A percentile compares a stretch with the other conserved stretches of the same genome.
phyloP scores from a whole-genome alignment of 2,797 vertebrate species.

The Phoeniculus purpureus region DNA sequence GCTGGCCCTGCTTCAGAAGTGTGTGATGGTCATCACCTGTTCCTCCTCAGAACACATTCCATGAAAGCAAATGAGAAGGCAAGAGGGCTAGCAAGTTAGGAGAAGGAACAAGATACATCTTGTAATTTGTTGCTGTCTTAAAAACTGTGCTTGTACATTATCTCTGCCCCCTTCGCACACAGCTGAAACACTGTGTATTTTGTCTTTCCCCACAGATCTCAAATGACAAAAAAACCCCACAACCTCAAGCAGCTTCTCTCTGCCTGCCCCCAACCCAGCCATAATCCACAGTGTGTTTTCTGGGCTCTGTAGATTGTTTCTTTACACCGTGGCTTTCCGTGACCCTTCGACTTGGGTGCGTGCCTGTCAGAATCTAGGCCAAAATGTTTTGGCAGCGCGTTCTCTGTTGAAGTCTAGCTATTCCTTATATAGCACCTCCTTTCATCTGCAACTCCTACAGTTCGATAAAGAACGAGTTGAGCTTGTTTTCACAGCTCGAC shows the following conservation, averaged over 20 bases:
- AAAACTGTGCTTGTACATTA: not conserved
- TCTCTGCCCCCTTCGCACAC: not conserved
- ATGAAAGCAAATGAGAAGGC: not conserved
- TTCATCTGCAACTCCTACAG: slow-evolving; percentile 63
- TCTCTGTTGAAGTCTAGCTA: slow-evolving; percentile 56
- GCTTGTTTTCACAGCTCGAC: slow-evolving; percentile 56
- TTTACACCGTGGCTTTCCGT: slow-evolving; percentile 39
- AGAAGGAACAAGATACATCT: slow-evolving; percentile 25
- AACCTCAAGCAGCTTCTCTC: not conserved
- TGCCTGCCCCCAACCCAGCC: not conserved
- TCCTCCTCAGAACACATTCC: not conserved
- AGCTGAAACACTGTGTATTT: not conserved
- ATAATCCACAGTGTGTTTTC: slow-evolving; percentile 20
- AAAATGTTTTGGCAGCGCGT: slow-evolving; percentile 62
- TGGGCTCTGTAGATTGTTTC: slow-evolving; percentile 35
- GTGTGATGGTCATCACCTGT: not conserved
- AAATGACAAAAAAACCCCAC: not conserved
- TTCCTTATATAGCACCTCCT: slow-evolving; percentile 67
- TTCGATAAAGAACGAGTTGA: slow-evolving; percentile 65
- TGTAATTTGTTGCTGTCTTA: slow-evolving; percentile 20
- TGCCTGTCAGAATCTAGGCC: slow-evolving; percentile 59
- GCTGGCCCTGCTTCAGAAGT: not conserved
- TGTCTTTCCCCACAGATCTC: not conserved
- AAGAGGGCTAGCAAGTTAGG: not conserved
- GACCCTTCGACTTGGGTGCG: slow-evolving; percentile 59